Evolutionary conservation across 2,113 vertebrate species (phyloP), one percentile per base, ranked within the genome.

Genomic region (Halcyon malimbica): DNA sequence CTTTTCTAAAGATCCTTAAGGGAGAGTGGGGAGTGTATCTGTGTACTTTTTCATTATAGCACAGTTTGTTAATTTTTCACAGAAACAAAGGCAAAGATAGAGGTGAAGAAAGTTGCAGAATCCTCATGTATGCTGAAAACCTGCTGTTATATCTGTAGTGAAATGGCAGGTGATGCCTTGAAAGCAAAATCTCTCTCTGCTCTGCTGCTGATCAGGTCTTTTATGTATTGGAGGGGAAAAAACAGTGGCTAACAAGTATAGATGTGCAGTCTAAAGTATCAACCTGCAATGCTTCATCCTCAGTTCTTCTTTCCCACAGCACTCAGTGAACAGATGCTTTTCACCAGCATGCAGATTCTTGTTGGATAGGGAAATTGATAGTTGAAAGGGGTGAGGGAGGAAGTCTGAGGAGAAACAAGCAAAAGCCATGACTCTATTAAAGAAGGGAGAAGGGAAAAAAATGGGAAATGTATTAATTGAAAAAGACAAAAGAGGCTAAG

Each of bases 161-260:
- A 94, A 93, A 80, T 70, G 28, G 44, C 51, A 94, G 41, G 23
- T 63, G 42, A 78, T 68, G 53, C 18, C 53, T 79, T 89, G 63
- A 89, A 95, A 96, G 73, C 39, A 88, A 59, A 46, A 70, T 37
- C 6, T 54, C 11, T 83, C 16, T 90, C 28, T 69, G 42, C 31
- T 46, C 28, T 90, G 16, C n/a, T 90, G 68, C 12, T 86, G 57
- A n/a, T 91, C 54, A 91, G 25, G 26, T 70, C 53, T 87, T 75
- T 87, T 62, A 54, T 64, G 42, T 46, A 68, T 26, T 23, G 35
- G n/a, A 93, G 46, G 18, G 4, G n/a, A 68, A 50, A 14, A 9
- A 13, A 2, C 17, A 69, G 67, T 21, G 56, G 39, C 24, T 90
- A 91, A 83, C 24, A 68, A 75, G 16, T 57, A 64, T 14, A 64